phyloP scores from a whole-genome alignment of 2,797 vertebrate species.

The Cyprinella venusta region DNA sequence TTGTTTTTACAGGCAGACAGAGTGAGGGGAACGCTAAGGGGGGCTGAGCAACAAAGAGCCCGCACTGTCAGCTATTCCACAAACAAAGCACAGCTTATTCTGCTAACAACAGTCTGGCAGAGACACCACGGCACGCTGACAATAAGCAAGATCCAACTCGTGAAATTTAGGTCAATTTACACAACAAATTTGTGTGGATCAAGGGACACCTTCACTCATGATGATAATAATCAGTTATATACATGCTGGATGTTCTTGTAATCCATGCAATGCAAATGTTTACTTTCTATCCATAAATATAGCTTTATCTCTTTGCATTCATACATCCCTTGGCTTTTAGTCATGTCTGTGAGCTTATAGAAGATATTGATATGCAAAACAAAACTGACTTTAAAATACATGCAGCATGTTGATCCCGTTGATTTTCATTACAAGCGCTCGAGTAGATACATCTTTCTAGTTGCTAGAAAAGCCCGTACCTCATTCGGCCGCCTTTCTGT shows the following conservation, averaged over 20 bases:
- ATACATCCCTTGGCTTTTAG: background rate
- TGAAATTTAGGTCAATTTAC: slow-evolving; percentile 60
- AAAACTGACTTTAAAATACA: background rate
- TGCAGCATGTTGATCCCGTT: background rate
- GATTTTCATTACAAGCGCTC: background rate
- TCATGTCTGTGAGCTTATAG: background rate
- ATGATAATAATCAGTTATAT: slow-evolving; percentile 16
- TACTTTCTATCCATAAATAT: background rate
- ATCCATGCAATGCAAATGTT: background rate
- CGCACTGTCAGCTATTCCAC: slow-evolving; percentile 67
- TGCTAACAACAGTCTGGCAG: slow-evolving; percentile 62
- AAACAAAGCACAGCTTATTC: slow-evolving; percentile 71
- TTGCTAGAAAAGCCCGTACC: too few species aligned
- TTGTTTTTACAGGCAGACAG: slow-evolving; percentile 55
- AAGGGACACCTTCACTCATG: slow-evolving; percentile 24
- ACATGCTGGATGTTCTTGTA: slow-evolving; percentile 12
- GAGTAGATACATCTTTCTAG: too few species aligned
- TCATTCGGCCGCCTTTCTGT: too few species aligned
- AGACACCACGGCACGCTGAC: slow-evolving; percentile 63
- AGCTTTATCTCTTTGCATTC: background rate
- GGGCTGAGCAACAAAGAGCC: slow-evolving; percentile 66
- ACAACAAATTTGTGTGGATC: slow-evolving; percentile 42
- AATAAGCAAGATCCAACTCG: slow-evolving; percentile 52
- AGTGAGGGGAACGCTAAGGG: slow-evolving; percentile 37
- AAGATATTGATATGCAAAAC: background rate